Evolutionary conservation across 2,797 vertebrate species (phyloP).

Genomic region (Leuciscus waleckii): DNA sequence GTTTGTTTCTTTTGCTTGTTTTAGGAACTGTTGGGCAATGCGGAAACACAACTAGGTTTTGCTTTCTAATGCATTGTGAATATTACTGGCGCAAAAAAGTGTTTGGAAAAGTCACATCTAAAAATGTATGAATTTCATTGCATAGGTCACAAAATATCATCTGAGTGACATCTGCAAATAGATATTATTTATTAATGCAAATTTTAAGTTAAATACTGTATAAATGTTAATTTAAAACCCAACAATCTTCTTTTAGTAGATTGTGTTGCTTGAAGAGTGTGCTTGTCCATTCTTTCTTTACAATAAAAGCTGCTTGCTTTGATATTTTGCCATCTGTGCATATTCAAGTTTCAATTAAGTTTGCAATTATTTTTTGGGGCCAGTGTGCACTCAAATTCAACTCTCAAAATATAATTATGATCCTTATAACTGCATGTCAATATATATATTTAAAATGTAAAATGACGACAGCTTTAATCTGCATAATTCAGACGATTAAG

Average conservation of each 20-base stretch:
- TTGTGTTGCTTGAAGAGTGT: not conserved
- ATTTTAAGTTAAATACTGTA: not conserved
- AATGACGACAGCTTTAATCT: not conserved
- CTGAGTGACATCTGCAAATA: not conserved
- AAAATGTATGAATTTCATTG: not conserved
- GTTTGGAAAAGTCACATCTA: not conserved
- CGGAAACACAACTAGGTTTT: not conserved
- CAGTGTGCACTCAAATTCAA: not conserved
- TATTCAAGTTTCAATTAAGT: not conserved
- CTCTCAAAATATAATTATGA: slow-evolving; percentile 5
- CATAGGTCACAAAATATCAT: not conserved
- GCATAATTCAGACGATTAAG: slow-evolving; percentile 32
- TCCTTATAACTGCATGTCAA: slow-evolving; percentile 5
- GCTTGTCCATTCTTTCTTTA: not conserved
- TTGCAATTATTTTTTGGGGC: not conserved
- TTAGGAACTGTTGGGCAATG: not conserved
- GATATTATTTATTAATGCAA: not conserved
- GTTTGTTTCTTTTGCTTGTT: slow-evolving; percentile 5
- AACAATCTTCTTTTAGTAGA: not conserved
- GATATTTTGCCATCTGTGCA: not conserved
- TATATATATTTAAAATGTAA: slow-evolving; percentile 27
- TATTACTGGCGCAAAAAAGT: not conserved
- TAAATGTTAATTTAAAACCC: not conserved
- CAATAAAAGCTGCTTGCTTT: not conserved
- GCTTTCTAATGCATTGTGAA: not conserved